Percentiles rank a stretch among this genome's conserved stretches.
Evolutionary conservation across 2,888 invertebrate genomes (phyloP).

Genomic region (Caenorhabditis sp.): DNA sequence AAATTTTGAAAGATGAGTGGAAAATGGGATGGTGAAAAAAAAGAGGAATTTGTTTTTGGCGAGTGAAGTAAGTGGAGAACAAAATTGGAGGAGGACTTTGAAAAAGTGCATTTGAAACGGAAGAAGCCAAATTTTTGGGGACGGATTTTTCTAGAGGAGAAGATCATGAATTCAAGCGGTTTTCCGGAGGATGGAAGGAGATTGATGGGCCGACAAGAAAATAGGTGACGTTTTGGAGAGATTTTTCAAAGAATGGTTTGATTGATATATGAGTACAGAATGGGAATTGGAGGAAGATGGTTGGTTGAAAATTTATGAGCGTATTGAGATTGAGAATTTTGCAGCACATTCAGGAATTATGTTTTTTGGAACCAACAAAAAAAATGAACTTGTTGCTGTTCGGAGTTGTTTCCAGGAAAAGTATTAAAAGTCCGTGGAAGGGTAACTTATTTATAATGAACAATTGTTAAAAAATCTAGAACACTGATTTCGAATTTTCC

Average conservation of each 20-base stretch:
- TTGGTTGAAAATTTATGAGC: conserved; percentile 6
- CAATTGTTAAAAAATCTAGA: no score
- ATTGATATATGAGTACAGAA: background rate
- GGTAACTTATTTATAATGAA: no score
- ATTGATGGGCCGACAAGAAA: background rate
- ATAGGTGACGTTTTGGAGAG: background rate
- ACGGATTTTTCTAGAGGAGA: background rate
- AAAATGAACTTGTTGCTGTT: no score
- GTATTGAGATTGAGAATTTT: conserved; percentile 14
- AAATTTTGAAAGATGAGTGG: background rate
- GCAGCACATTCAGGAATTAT: no score
- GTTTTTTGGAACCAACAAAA: no score
- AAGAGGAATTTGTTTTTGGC: conserved; percentile 41
- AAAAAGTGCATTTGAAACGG: conserved; percentile 34
- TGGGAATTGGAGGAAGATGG: conserved; percentile 2
- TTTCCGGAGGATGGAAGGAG: background rate
- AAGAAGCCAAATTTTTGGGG: background rate
- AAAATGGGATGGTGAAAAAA: conserved; percentile 13
- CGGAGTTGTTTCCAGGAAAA: no score
- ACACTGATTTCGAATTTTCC: no score
- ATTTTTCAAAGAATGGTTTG: background rate
- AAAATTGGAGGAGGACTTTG: background rate
- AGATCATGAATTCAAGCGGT: background rate
- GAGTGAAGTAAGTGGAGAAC: conserved; percentile 10
- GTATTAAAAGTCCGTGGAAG: no score